Conservation (phyloP, 2,113 vertebrate genomes). For the Terrapene triunguis region DNA sequence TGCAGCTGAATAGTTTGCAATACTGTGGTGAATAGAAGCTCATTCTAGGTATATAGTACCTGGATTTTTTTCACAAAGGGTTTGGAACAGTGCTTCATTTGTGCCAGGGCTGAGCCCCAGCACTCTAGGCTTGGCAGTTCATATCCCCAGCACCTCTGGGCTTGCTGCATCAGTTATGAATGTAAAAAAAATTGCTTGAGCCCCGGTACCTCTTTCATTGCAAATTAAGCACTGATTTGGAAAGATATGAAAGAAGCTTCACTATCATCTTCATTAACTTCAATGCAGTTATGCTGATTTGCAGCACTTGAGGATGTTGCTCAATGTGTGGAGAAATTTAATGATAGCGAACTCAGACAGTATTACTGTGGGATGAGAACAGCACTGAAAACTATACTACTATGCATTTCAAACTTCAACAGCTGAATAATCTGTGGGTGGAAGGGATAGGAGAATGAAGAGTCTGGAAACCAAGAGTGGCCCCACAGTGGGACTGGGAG, state of each 20-base stretch:
- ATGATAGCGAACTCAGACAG: accelerated
- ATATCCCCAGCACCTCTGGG: too few species aligned
- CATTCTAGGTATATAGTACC: not conserved
- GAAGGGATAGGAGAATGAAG: not conserved
- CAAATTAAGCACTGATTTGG: not conserved
- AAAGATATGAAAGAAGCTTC: not conserved
- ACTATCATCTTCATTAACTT: not conserved
- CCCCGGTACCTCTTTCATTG: too few species aligned
- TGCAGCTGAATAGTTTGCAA: accelerated
- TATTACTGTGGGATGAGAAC: not conserved
- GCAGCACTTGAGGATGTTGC: not conserved
- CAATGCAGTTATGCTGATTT: not conserved
- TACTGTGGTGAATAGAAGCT: not conserved
- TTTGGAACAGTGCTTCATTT: too few species aligned
- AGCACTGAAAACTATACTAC: accelerated
- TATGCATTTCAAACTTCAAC: not conserved
- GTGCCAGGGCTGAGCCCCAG: too few species aligned
- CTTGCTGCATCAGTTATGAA: too few species aligned
- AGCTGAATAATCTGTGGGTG: not conserved
- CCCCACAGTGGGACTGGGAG: accelerated
- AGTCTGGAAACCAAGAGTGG: accelerated
- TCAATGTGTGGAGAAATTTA: not conserved
- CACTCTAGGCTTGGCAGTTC: too few species aligned
- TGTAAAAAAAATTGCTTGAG: too few species aligned
- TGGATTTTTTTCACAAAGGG: not conserved